These are phyloP conservation scores for Carpatolechia fugitivella DNA, from an alignment of 2,888 invertebrate species.

Conservation along the genomic window DNA sequence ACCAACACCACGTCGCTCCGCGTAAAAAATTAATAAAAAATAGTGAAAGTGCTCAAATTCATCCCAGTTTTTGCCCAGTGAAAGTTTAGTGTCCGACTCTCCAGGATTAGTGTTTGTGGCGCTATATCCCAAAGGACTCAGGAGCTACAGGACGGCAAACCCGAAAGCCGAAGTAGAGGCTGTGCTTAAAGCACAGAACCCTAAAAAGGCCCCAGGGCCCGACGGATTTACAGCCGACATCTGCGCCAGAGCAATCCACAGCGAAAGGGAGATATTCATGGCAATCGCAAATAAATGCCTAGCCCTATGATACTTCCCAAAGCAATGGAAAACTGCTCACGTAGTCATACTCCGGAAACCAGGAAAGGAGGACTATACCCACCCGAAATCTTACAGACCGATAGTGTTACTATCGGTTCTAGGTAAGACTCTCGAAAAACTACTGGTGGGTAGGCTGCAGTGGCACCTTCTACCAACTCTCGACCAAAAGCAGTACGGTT, in stretches of 20 bases:
- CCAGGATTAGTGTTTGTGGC: too few relatives aligned
- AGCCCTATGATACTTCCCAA: neutral
- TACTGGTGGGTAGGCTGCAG: neutral
- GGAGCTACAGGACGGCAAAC: neutral
- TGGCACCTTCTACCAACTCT: neutral
- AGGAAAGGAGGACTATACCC: neutral
- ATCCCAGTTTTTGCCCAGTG: too few relatives aligned
- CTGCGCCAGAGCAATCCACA: neutral
- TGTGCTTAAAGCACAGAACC: neutral
- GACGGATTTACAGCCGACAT: neutral
- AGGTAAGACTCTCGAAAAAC: neutral
- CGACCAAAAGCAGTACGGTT: neutral
- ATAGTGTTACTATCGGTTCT: neutral
- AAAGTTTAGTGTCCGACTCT: too few relatives aligned
- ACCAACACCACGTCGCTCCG: conserved; percentile 1
- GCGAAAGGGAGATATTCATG: neutral
- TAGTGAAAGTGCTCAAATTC: too few relatives aligned
- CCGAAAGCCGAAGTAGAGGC: too few relatives aligned
- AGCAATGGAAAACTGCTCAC: neutral
- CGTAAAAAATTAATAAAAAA: conserved; percentile 11
- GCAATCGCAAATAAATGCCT: neutral
- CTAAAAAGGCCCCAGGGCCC: neutral
- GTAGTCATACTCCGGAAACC: neutral
- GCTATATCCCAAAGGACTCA: too few relatives aligned
- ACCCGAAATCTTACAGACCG: neutral